Percentiles rank a stretch among this genome's conserved stretches.
phyloP scores from a whole-genome alignment of 2,888 invertebrate genomes.

The Pherbina coryleti region DNA sequence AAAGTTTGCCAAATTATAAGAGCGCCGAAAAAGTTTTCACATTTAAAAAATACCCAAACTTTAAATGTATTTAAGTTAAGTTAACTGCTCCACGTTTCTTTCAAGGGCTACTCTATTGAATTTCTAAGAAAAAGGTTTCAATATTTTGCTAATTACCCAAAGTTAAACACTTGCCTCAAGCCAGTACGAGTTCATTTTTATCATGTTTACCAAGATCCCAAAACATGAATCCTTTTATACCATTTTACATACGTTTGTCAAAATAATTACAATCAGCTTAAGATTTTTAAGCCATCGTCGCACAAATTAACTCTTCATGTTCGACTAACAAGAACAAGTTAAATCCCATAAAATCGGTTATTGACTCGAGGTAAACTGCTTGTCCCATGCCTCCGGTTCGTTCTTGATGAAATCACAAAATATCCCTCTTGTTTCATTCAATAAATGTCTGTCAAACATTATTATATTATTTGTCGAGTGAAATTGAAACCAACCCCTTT shows the following conservation, averaged over 20 bases:
- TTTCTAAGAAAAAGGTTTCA: not conserved
- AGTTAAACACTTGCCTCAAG: not conserved
- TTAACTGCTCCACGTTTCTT: no score
- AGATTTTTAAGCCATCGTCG: not conserved
- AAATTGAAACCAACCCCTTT: slow-evolving; percentile 66
- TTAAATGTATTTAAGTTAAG: not conserved
- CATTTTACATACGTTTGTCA: not conserved
- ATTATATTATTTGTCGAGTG: slow-evolving; percentile 61
- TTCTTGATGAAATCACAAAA: not conserved
- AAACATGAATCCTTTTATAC: not conserved
- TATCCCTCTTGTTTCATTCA: slow-evolving; percentile 32
- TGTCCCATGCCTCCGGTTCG: not conserved
- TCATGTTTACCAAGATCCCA: not conserved
- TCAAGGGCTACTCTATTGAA: no score
- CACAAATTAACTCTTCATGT: slow-evolving; percentile 3
- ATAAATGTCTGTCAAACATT: slow-evolving; percentile 62
- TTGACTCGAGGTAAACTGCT: slow-evolving; percentile 19
- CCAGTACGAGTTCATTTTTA: not conserved
- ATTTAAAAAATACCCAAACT: slow-evolving; percentile 2
- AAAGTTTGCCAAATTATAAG: slow-evolving; percentile 8
- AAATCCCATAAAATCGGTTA: slow-evolving; percentile 3
- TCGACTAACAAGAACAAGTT: not conserved
- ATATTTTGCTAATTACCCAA: not conserved
- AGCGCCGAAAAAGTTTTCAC: slow-evolving; percentile 14
- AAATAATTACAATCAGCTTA: not conserved